Conservation (phyloP, 37 sponge, comb jelly and placozoan species). For the Crambe crambe region DNA sequence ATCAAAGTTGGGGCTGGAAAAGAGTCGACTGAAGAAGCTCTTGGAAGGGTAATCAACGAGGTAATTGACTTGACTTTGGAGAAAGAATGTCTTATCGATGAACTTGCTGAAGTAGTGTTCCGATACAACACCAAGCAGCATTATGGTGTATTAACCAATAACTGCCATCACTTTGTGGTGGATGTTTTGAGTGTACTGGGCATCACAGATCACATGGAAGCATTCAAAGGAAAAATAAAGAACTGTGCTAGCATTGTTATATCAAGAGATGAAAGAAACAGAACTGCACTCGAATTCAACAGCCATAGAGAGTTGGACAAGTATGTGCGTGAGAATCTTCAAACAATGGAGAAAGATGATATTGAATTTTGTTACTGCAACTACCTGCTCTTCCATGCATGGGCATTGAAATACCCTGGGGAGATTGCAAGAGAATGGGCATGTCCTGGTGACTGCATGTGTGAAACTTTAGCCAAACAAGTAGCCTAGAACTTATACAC, state of each 20-base stretch:
- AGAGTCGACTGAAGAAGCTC: background rate
- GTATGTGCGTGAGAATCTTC: background rate
- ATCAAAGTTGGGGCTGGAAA: background rate
- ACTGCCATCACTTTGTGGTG: constrained; percentile 33
- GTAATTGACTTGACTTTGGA: background rate
- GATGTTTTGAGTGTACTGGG: constrained; percentile 18
- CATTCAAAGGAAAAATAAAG: background rate
- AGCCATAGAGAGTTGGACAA: too few relatives aligned
- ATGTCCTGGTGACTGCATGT: too few relatives aligned
- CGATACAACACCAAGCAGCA: constrained; percentile 12
- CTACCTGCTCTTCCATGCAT: constrained; percentile 27
- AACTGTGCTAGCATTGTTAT: too few relatives aligned
- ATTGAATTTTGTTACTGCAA: constrained; percentile 25
- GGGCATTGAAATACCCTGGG: too few relatives aligned
- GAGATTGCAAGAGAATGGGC: too few relatives aligned
- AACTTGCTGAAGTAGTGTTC: constrained; percentile 4
- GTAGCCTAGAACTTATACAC: too few relatives aligned
- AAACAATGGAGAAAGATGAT: background rate
- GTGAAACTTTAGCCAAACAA: too few relatives aligned
- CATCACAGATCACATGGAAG: background rate
- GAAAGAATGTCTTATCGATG: constrained; percentile 17
- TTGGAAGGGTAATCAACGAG: background rate
- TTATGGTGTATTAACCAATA: constrained; percentile 10
- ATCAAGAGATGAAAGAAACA: too few relatives aligned
- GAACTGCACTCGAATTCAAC: too few relatives aligned